phyloP scores from a whole-genome alignment of 2,113 vertebrate species.

The Plecturocebus donacophilus region DNA sequence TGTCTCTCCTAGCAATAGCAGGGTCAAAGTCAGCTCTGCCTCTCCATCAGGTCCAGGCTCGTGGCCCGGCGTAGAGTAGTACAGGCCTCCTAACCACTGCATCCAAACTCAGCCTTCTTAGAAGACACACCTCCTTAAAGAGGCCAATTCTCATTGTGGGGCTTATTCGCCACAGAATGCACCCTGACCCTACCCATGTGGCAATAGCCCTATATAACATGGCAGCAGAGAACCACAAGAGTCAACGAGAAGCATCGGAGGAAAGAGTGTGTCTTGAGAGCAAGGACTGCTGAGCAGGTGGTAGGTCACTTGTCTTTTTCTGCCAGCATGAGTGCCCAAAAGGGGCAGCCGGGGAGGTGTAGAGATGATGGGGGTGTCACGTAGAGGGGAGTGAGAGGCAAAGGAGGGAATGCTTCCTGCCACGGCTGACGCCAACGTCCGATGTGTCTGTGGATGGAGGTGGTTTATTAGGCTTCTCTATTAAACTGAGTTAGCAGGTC shows the following conservation, averaged over 20 bases:
- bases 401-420: not conserved
- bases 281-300: not conserved
- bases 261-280: not conserved
- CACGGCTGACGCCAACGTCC: rapidly evolving
- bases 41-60: not conserved
- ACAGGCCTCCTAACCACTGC: not conserved
- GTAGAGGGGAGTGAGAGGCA: not conserved
- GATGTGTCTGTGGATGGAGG: too few relatives aligned
- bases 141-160: not conserved
- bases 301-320: not conserved
- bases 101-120: not conserved
- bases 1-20: not conserved
- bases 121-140: not conserved
- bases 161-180: not conserved
- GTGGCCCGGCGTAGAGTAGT: not conserved
- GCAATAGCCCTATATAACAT: not conserved
- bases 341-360: not conserved
- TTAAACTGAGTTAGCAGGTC: too few relatives aligned
- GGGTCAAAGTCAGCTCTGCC: not conserved
- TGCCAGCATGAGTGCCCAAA: not conserved
- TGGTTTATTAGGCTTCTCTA: too few relatives aligned
- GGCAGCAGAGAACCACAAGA: not conserved
- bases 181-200: rapidly evolving
- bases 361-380: not conserved
- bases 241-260: not conserved